These are phyloP conservation scores for Poecilia picta DNA, from an alignment of 2,797 vertebrate species.

Conservation along the genomic window DNA sequence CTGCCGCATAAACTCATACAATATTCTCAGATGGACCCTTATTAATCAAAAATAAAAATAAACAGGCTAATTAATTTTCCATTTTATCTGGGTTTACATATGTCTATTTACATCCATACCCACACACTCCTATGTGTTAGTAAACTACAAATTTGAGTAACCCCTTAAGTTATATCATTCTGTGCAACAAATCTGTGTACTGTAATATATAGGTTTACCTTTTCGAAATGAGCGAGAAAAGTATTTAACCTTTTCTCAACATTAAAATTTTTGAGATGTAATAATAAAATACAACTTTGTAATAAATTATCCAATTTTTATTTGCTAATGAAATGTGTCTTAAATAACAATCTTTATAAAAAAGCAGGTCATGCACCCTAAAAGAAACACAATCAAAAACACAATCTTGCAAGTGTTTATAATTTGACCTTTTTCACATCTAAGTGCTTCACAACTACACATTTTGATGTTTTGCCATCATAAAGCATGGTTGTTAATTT, in stretches of 20 bases:
- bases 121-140: no score
- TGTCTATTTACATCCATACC: no score
- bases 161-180: no score
- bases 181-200: neutral
- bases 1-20: no score
- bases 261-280: no score
- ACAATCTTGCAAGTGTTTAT: neutral
- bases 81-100: no score
- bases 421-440: neutral
- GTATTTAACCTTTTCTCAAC: neutral
- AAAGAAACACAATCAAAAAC: neutral
- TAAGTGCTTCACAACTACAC: neutral
- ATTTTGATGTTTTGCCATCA: neutral
- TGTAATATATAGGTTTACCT: neutral
- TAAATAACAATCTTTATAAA: neutral
- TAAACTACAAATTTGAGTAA: no score
- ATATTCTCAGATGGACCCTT: no score
- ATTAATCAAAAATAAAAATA: no score
- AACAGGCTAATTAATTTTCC: no score
- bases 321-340: neutral
- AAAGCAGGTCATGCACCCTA: neutral
- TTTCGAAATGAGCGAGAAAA: neutral
- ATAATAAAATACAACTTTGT: no score
- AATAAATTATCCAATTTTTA: no score
- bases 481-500: neutral